Base-by-base conservation (phyloP, 2,888 invertebrate genomes). In the Chloroclystis v-ata region DNA sequence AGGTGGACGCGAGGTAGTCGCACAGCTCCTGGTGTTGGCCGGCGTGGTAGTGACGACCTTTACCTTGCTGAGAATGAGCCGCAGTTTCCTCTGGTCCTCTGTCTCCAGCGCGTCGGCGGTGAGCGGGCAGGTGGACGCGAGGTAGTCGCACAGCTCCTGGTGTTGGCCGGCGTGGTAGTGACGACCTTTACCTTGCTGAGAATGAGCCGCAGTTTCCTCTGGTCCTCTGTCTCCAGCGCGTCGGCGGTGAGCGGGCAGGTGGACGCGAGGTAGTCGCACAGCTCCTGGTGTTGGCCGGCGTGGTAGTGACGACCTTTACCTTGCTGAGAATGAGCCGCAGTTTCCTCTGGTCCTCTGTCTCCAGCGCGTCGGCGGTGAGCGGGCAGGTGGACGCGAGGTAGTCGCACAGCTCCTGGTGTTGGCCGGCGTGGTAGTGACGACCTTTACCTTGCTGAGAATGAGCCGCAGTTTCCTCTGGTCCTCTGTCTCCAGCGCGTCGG, bases 111-210 rank as follows among this genome's bases (percentile, higher is more conserved):
- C 91, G 75, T 93, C 94, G 5, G 93, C 95, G 9, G 94, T 94
- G 56, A 95, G 86, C 0, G 97, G 96, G 70, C 97, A 97, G 1
- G 93, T 94, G 11, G 92, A 90, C 1, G 94, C 92, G 37, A 97
- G 88, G 82, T 97, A 97, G 60, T 95, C 93, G 39, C 93, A 91
- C 33, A 97, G 80, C 48, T 93, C 92, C 9, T 90, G 85, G 63
- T 97, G 97, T 69, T 97, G 95, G 0, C 97, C 97, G 10, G 93
- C 86, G 45, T 94, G 92, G 84, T 93, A 97, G 74, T 96, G 94
- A 49, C 97, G 90, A 0, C 97, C 97, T 64, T 95, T 92, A 35
- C 97, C 97, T 88, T 97, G 97, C 94, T 95, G 7, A 97, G 87
- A 60, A 97, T 95, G 55, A 96, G 89, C 40, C 95, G 89, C 57